phyloP scores from a whole-genome alignment of 92 coral and sea anemone genomes.

The Muricea muricata region DNA sequence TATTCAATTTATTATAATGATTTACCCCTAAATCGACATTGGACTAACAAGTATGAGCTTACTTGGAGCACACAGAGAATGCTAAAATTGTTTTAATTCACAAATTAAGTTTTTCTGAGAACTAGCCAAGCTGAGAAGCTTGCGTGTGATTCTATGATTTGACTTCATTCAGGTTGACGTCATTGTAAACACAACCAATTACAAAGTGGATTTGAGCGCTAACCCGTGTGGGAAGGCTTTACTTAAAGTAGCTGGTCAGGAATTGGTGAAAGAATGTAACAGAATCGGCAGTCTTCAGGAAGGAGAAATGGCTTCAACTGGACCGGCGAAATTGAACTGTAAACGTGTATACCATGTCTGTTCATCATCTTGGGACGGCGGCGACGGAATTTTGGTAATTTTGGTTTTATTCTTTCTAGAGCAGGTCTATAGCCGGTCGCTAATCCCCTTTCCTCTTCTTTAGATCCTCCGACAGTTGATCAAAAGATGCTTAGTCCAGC shows the following conservation, averaged over 20 bases:
- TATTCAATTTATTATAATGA: too few relatives aligned
- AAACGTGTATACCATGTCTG: slow-evolving; percentile 38
- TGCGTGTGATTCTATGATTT: neutral
- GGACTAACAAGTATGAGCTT: neutral
- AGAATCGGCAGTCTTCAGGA: neutral
- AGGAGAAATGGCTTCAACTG: slow-evolving; percentile 30
- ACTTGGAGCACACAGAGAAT: too few relatives aligned
- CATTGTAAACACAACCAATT: slow-evolving; percentile 30
- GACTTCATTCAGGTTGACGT: slow-evolving; percentile 28
- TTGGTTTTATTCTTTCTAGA: neutral
- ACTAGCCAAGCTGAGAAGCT: too few relatives aligned
- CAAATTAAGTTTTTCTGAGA: too few relatives aligned
- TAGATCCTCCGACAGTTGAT: slow-evolving; percentile 35
- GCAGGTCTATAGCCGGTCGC: too few relatives aligned
- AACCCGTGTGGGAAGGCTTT: slow-evolving; percentile 26
- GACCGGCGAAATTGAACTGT: slow-evolving; percentile 32
- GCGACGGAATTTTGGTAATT: slow-evolving; percentile 5
- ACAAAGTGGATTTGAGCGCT: slow-evolving; percentile 8
- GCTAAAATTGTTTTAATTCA: too few relatives aligned
- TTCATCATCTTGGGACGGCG: slow-evolving; percentile 24
- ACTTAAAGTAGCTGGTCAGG: slow-evolving; percentile 36
- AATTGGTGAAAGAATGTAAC: slow-evolving; percentile 23
- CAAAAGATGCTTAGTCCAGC: slow-evolving; percentile 63
- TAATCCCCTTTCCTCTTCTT: too few relatives aligned
- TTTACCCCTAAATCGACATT: too few relatives aligned